phyloP scores from a whole-genome alignment of 2,797 vertebrate species.

The Thamnophis elegans region DNA sequence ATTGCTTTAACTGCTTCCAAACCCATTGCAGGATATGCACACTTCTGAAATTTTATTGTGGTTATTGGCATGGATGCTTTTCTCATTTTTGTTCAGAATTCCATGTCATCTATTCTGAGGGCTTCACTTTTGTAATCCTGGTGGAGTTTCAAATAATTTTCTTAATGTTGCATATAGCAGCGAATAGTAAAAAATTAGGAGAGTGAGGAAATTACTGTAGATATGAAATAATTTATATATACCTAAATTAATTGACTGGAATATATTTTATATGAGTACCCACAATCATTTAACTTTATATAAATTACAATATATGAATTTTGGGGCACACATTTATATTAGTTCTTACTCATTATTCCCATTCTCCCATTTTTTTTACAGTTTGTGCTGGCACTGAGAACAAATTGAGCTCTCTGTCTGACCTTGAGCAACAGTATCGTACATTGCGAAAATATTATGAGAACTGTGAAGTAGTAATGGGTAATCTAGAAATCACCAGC shows the following conservation, averaged over 20 bases:
- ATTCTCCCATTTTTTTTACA: constrained; percentile 56
- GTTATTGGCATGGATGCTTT: not conserved
- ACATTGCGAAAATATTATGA: constrained; percentile 95
- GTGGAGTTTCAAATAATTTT: not conserved
- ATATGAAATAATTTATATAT: not conserved
- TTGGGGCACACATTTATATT: not conserved
- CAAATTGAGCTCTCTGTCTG: constrained; percentile 95
- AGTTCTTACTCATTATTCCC: not conserved
- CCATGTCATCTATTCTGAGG: not conserved
- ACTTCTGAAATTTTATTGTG: not conserved
- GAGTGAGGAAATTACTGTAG: not conserved
- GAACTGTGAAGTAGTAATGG: constrained; percentile 98
- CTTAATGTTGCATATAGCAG: not conserved
- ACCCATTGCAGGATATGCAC: not conserved
- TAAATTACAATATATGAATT: not conserved
- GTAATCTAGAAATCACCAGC: constrained; percentile 97
- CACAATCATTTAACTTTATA: not conserved
- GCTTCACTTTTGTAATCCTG: not conserved
- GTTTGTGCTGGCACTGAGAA: constrained; percentile 96
- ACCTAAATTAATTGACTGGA: not conserved
- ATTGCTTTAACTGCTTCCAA: not conserved
- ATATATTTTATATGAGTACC: not conserved
- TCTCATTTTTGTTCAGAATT: not conserved
- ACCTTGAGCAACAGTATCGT: constrained; percentile 95
- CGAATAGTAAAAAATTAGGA: not conserved